These are phyloP conservation scores for Scaptomyza reducta DNA, from an alignment of 2,888 invertebrate species.

Conservation along the genomic window DNA sequence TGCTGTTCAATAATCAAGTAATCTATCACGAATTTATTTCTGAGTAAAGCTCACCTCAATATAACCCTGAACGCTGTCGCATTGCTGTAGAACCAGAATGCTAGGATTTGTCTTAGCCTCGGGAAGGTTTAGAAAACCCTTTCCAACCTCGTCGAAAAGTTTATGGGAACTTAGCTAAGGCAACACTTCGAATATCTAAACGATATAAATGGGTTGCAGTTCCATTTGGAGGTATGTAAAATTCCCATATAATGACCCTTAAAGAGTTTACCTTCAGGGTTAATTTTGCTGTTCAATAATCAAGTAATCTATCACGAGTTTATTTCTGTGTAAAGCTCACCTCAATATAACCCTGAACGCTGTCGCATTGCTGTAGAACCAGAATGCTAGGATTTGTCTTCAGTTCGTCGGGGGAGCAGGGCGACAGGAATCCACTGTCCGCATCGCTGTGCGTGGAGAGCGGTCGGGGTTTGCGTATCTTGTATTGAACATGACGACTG, in stretches of 20 bases:
- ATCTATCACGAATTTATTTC: no score
- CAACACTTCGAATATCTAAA: conserved; percentile 24
- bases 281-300: no score
- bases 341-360: conserved; percentile 84
- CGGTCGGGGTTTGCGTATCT: conserved; percentile 83
- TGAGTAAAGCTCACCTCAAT: conserved; percentile 84
- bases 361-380: conserved; percentile 84
- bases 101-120: conserved; percentile 79
- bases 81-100: conserved; percentile 83
- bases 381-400: conserved; percentile 82
- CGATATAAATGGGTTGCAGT: conserved; percentile 14
- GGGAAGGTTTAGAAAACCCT: conserved; percentile 21
- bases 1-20: no score
- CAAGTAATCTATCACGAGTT: no score
- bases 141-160: not conserved
- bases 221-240: not conserved
- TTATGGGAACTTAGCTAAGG: not conserved
- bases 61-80: conserved; percentile 84
- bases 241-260: no score
- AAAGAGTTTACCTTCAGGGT: no score
- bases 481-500: conserved; percentile 83
- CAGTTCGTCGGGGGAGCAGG: conserved; percentile 86
- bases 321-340: no score
- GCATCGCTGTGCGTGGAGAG: conserved; percentile 86
- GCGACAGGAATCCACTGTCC: conserved; percentile 88